A percentile compares a stretch with the other conserved stretches of the same genome.
Conservation (phyloP, 2,113 vertebrate genomes). For the Ariopsis seemanni region DNA sequence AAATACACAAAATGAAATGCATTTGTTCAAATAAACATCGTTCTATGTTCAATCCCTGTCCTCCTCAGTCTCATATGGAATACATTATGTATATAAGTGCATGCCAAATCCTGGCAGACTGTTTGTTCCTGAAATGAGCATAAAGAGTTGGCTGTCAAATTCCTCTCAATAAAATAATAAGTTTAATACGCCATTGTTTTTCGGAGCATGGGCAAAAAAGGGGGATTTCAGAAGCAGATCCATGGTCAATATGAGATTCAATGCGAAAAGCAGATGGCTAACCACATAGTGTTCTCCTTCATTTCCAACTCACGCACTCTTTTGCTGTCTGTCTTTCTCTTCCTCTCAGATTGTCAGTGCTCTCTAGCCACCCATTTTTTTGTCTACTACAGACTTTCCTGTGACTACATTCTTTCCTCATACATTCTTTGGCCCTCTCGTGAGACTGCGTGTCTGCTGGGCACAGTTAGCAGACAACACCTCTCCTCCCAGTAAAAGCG, state of each 20-base stretch:
- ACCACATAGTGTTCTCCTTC: slow-evolving; percentile 10
- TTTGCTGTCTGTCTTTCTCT: slow-evolving; percentile 21
- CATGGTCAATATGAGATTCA: slow-evolving; percentile 45
- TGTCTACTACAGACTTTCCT: slow-evolving; percentile 23
- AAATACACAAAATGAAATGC: background rate
- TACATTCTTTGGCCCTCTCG: slow-evolving; percentile 23
- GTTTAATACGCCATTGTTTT: slow-evolving; percentile 45
- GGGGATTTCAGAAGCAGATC: slow-evolving; percentile 35
- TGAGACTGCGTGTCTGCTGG: slow-evolving; percentile 29
- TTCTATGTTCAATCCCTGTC: background rate
- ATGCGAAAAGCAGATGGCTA: slow-evolving; percentile 65
- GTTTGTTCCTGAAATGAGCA: slow-evolving; percentile 6
- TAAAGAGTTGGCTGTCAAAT: slow-evolving; percentile 46
- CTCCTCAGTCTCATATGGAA: background rate
- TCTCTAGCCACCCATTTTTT: slow-evolving; percentile 14
- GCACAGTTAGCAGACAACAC: slow-evolving; percentile 30
- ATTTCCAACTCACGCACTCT: slow-evolving; percentile 3
- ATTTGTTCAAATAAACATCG: background rate
- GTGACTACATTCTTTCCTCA: slow-evolving; percentile 21
- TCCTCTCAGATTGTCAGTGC: slow-evolving; percentile 19
- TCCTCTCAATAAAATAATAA: slow-evolving; percentile 61
- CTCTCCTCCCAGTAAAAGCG: slow-evolving; percentile 60
- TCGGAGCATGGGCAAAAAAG: slow-evolving; percentile 42
- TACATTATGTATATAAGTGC: background rate
- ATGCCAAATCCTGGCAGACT: slow-evolving; percentile 5